These are phyloP conservation scores for Strix aluco DNA, from an alignment of 2,113 vertebrate species.

Conservation along the genomic window DNA sequence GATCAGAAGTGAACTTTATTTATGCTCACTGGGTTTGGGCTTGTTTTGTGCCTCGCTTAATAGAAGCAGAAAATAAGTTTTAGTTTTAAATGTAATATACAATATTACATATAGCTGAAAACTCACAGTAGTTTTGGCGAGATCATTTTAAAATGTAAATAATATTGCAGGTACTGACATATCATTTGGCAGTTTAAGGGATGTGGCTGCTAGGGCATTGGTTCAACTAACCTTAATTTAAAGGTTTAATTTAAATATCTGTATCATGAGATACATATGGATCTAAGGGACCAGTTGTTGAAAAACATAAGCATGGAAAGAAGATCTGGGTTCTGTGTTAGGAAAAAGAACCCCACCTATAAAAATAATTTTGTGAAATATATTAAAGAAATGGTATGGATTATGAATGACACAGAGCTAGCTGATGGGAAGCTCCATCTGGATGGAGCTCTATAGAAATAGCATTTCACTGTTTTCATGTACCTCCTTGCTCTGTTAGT, in stretches of 20 bases:
- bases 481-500: background rate
- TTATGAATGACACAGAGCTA: background rate
- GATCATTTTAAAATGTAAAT: background rate
- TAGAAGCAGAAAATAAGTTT: background rate
- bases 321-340: background rate
- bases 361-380: background rate
- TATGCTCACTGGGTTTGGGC: background rate
- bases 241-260: slow-evolving; percentile 23
- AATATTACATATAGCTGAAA: background rate
- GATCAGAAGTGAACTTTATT: background rate
- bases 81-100: background rate
- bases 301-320: background rate
- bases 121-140: background rate
- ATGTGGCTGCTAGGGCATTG: background rate
- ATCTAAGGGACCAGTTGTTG: background rate
- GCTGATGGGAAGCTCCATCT: background rate
- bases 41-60: background rate
- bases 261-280: background rate
- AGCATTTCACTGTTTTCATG: background rate
- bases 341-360: background rate
- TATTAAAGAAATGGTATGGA: background rate
- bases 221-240: slow-evolving; percentile 8
- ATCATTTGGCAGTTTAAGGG: background rate
- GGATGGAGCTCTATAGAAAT: background rate
- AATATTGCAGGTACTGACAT: background rate